Percentiles rank a stretch among this genome's conserved stretches.
These are phyloP conservation scores for Temnothorax unifasciatus DNA, from an alignment of 2,888 invertebrate species.

Conservation along the genomic window DNA sequence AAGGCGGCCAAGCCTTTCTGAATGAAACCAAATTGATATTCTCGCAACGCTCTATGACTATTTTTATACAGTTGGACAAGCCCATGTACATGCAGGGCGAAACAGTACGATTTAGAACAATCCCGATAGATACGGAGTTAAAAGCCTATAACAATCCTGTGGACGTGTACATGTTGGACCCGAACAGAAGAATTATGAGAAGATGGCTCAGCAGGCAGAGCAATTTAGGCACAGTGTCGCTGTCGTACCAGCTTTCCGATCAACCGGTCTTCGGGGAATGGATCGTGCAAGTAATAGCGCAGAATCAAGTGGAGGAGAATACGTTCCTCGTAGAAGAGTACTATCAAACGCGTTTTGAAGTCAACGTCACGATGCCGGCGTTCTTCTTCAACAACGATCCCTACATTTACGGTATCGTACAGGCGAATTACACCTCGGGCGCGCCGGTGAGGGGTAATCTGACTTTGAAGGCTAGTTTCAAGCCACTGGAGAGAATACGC, in stretches of 20 bases:
- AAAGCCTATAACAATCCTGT: constrained; percentile 96
- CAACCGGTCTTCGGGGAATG: constrained; percentile 97
- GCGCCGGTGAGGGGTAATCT: constrained; percentile 96
- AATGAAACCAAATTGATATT: constrained; percentile 95
- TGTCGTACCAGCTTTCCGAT: constrained; percentile 95
- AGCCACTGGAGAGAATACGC: constrained; percentile 88
- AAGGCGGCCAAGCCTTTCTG: constrained; percentile 95
- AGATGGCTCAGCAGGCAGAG: constrained; percentile 97
- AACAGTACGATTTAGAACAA: constrained; percentile 93
- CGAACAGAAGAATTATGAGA: constrained; percentile 94
- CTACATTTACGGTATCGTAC: constrained; percentile 94
- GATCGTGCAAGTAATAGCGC: constrained; percentile 95
- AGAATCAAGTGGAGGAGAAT: constrained; percentile 95
- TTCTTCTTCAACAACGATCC: constrained; percentile 96
- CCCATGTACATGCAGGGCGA: constrained; percentile 98
- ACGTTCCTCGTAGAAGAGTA: constrained; percentile 97
- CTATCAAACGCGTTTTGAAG: constrained; percentile 97
- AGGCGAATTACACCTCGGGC: constrained; percentile 98
- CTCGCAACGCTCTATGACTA: constrained; percentile 96
- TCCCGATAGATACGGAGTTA: constrained; percentile 97
- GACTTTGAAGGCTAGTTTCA: constrained; percentile 93
- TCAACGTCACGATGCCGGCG: constrained; percentile 98
- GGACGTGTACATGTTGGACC: constrained; percentile 97
- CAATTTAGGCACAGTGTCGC: constrained; percentile 96
- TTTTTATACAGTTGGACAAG: constrained; percentile 97